Evolutionary conservation across 2,888 invertebrate genomes (phyloP).

Genomic region (Gryllus longicercus): DNA sequence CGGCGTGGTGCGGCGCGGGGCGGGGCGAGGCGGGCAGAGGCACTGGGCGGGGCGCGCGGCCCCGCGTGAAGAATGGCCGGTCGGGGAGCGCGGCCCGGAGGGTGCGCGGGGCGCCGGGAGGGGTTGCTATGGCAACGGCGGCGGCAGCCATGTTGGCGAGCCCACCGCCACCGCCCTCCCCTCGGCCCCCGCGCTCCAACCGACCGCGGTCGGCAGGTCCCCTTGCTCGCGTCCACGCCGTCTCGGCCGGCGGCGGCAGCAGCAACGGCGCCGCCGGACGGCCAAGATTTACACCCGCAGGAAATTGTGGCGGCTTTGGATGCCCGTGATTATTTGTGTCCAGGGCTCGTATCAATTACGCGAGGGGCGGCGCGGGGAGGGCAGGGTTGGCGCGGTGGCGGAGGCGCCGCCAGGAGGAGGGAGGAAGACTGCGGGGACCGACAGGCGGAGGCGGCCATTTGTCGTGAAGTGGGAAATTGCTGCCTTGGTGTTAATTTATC

Average conservation of each 20-base stretch:
- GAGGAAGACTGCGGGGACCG: not conserved
- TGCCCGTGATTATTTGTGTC: conserved; percentile 17
- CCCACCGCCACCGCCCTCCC: not conserved
- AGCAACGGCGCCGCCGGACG: not conserved
- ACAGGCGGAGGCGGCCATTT: not conserved
- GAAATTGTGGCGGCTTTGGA: conserved; percentile 3
- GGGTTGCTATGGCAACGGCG: conserved; percentile 9
- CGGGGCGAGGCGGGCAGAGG: not conserved
- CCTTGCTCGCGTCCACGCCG: not conserved
- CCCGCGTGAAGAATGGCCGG: too few species aligned
- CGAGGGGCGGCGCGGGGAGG: not conserved
- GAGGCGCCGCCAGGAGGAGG: not conserved
- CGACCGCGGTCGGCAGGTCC: not conserved
- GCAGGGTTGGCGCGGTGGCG: not conserved
- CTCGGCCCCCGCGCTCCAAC: not conserved
- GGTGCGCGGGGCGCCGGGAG: not conserved
- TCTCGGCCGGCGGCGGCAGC: not conserved
- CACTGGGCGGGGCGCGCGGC: not conserved
- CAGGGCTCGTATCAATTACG: conserved; percentile 10
- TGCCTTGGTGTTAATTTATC: not conserved
- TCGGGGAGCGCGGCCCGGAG: not conserved
- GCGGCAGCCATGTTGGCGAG: conserved; percentile 17
- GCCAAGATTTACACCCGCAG: not conserved
- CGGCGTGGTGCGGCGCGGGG: not conserved
- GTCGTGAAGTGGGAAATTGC: not conserved